A percentile compares a stretch with the other conserved stretches of the same genome.
These are phyloP conservation scores for Standfussiana lucernea DNA, from an alignment of 2,888 invertebrate genomes.

Conservation along the genomic window DNA sequence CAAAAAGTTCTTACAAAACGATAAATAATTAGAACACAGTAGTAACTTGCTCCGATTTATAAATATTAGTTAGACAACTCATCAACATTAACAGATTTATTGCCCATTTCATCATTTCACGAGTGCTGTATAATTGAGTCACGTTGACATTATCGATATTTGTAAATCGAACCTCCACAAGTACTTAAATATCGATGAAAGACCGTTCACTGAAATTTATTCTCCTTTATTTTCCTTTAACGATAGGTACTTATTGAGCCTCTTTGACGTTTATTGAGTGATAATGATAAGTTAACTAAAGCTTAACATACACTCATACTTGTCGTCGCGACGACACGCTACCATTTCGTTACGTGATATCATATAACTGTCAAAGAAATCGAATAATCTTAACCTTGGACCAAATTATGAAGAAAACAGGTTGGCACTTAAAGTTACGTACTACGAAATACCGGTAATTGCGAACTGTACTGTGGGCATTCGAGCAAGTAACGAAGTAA, in stretches of 20 bases:
- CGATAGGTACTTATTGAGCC: constrained; percentile 17
- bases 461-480: constrained; percentile 16
- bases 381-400: constrained; percentile 58
- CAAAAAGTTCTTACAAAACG: constrained; percentile 5
- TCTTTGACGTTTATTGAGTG: constrained; percentile 30
- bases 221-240: constrained; percentile 38
- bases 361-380: constrained; percentile 58
- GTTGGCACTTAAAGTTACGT: constrained; percentile 54
- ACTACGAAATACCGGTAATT: constrained; percentile 43
- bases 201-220: constrained; percentile 35
- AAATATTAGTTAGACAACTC: constrained; percentile 11
- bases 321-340: constrained; percentile 24
- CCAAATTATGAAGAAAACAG: constrained; percentile 60
- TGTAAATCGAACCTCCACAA: not conserved
- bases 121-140: constrained; percentile 33
- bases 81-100: constrained; percentile 23
- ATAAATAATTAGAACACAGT: not conserved
- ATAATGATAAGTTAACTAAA: too few relatives aligned
- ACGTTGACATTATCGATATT: constrained; percentile 22
- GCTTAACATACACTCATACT: constrained; percentile 1
- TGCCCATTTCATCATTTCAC: constrained; percentile 14
- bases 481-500: constrained; percentile 33
- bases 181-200: constrained; percentile 22
- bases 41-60: constrained; percentile 8
- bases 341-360: constrained; percentile 47